Evolutionary conservation across 2,797 vertebrate species (phyloP), one percentile per base, ranked within the genome.

Genomic region (Mus minutoides): DNA sequence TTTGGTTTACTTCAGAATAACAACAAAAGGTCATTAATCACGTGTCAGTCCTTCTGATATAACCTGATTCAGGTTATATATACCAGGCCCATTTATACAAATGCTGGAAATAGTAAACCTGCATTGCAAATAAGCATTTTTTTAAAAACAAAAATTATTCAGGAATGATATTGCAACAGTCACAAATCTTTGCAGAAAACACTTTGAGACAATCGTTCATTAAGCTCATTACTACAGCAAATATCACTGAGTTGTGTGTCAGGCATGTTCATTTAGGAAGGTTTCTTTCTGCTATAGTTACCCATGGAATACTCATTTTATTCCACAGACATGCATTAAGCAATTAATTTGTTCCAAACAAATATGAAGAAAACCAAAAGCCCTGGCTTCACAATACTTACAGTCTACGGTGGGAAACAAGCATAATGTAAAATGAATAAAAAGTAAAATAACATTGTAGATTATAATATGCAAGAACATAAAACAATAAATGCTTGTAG

Each of bases 11-110:
- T 97, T 86, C 96, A 88, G 12, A 69, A 86, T 26, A 46, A 43
- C n/a, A 73, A 43, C 37, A 26, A 85, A 89, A 95, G 95, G 95
- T 98, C 97, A 98, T 98, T 97, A 98, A 97, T 98, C 96, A 92
- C 9, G 94, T 97, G 96, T 95, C 90, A 0, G 13, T 93, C 79
- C 87, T 94, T 96, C 96, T 94, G 92, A 97, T 97, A 82, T 94
- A 97, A 95, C 6, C 0, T 90, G 58, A 95, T 96, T 96, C 95
- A 97, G 43, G 6, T 91, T 29, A 2, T 64, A 46, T 29, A 2
- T 64, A 46, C 83, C 21, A 94, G 80, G 78, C 26, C 56, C 60
- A 77, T 79, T 97, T 91, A 77, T 46, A 73, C 54, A 90, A 89
- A 95, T 14, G 37, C 6, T 90, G 37, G 34, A 52, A 92, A 89